Base-by-base conservation (phyloP, 2,113 vertebrate species). In the Bambusicola thoracicus region DNA sequence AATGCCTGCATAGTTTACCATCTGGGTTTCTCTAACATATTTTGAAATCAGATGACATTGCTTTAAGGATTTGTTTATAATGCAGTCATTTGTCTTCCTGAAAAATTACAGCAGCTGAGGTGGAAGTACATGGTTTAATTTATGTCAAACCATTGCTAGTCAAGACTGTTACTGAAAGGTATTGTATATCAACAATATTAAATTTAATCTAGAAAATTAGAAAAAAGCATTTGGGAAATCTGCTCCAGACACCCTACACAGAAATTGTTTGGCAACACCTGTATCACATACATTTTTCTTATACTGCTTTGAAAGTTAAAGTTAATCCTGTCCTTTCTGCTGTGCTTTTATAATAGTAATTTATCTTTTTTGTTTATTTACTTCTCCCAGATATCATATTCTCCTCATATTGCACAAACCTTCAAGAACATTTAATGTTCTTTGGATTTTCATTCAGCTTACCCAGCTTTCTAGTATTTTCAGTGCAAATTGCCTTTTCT, bases 161-260 rank as follows among this genome's bases (percentile, higher is more conserved):
- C 12, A 1, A 0, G 1, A 13, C 49, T 55, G 22, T 93, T 93
- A 91, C 91, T 80, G 70, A 73, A 94, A 83, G n/a, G n/a, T n/a
- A n/a, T n/a, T 62, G 25, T 51, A 29, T 55, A 70, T 65, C 78
- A 78, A 59, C 53, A 92, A 38, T 48, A 87, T 81, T 79, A 49
- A 78, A 82, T 89, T 77, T 92, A 93, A 92, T 91, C 56, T 36
- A 78, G 68, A 87, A 92, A 82, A 94, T 91, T 85, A 90, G 90
- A 81, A 90, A 92, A 58, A 87, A n/a, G 29, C 48, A 81, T 75
- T 84, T 72, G 56, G 74, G 49, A 89, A 82, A 87, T 87, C 34
- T 89, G 40, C 22, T 91, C 29, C 55, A 73, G 44, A 81, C 43
- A 44, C 65, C 44, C 62, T 53, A 85, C 66, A 81, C 32, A 86